Evolutionary conservation across 2,113 vertebrate species (phyloP), one percentile per base, ranked within the genome.

Genomic region (Alethe castanea): DNA sequence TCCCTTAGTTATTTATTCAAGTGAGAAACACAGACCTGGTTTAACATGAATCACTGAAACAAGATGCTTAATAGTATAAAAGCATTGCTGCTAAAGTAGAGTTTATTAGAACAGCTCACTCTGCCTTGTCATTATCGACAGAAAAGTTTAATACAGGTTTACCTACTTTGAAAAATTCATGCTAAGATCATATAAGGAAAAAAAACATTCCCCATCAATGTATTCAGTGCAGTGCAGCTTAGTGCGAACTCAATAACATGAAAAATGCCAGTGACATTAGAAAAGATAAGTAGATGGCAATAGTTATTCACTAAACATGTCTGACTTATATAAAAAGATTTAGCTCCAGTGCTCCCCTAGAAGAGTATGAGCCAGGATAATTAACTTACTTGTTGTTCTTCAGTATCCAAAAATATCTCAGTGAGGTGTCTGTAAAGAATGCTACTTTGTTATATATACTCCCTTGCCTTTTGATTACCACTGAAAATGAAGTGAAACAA

Each of bases 131-230:
- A 50, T 81, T 60, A 36, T 69, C 17, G 45, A 57, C n/a, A 57
- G 31, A 53, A 61, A 77, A 6, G 45, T 61, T 81, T 80, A 69
- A 57, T 84, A 26, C 22, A 90, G 24, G 48, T 48, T 79, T 94
- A 8, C 3, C 15, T 52, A 5, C 26, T 86, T 23, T 12, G 8
- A 86, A 42, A 16, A 64, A 52, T 66, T 79, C 6, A 33, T 85
- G 28, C 12, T 16, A 71, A 59, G 52, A 19, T 9, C 0, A 0
- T 64, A 31, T 23, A 31, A 67, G 7, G 7, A 1, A 19, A 69
- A 79, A 25, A 44, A 45, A 80, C 44, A 42, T 42, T 77, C 11
- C 35, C 16, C 10, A 10, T 69, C 66, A 92, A 42, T 44, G 1
- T 85, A 19, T 81, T 74, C 12, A 62, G 18, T 47, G 35, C 33